Evolutionary conservation across 2,113 vertebrate genomes (phyloP).

Genomic region (Myiagra hebetior): DNA sequence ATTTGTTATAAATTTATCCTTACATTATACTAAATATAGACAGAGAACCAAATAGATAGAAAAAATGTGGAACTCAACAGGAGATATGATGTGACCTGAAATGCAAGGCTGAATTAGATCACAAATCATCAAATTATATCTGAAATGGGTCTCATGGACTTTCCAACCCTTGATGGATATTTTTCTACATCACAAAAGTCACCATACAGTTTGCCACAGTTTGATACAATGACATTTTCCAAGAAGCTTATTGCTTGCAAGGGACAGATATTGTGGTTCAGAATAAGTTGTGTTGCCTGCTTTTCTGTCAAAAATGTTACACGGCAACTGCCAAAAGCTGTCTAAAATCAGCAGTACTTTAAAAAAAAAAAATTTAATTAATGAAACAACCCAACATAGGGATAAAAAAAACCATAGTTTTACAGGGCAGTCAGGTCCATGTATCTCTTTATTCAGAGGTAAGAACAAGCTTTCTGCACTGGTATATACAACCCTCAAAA

Average conservation of each 20-base stretch:
- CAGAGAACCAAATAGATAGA: not conserved
- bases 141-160: not conserved
- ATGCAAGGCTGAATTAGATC: not conserved
- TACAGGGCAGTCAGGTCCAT: not conserved
- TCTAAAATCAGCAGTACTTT: not conserved
- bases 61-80: not conserved
- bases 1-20: not conserved
- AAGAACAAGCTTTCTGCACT: not conserved
- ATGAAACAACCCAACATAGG: not conserved
- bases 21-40: not conserved
- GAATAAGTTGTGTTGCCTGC: not conserved
- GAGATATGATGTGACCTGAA: not conserved
- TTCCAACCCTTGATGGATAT: not conserved
- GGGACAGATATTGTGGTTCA: not conserved
- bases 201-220: not conserved
- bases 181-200: slow-evolving; percentile 35
- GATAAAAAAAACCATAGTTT: not conserved
- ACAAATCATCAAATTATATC: not conserved
- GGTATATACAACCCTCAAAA: not conserved
- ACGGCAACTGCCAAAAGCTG: not conserved
- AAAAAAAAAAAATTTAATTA: not conserved
- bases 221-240: slow-evolving; percentile 16
- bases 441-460: not conserved
- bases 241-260: not conserved
- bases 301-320: not conserved